These are phyloP conservation scores for Pseudococcus viburni DNA, from an alignment of 2,888 invertebrate species.

Conservation along the genomic window DNA sequence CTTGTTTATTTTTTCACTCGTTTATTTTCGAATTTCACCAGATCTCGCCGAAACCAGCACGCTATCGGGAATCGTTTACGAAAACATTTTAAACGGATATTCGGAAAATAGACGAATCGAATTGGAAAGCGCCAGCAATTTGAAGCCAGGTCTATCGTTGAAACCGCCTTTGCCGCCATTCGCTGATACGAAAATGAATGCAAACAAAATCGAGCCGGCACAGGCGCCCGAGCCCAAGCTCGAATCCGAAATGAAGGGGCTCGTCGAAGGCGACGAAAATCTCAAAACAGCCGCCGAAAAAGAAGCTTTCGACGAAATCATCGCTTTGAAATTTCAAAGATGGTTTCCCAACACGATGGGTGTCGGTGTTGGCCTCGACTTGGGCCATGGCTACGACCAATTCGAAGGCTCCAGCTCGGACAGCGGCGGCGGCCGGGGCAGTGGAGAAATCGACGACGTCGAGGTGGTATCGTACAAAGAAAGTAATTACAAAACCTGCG, in stretches of 20 bases:
- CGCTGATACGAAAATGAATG: slow-evolving; percentile 56
- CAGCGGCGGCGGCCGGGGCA: no score
- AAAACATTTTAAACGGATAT: slow-evolving; percentile 63
- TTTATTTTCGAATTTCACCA: background rate
- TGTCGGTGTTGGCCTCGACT: background rate
- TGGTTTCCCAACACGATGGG: slow-evolving; percentile 69
- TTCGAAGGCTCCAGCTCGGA: background rate
- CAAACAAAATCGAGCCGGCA: background rate
- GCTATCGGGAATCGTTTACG: slow-evolving; percentile 45
- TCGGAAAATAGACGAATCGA: slow-evolving; percentile 50
- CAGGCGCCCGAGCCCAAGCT: no score
- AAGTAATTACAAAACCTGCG: slow-evolving; percentile 61
- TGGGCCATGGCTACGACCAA: background rate
- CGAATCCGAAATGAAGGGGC: background rate
- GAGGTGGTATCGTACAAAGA: slow-evolving; percentile 61
- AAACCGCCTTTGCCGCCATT: slow-evolving; percentile 69
- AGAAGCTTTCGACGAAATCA: slow-evolving; percentile 69
- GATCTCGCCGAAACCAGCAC: slow-evolving; percentile 8
- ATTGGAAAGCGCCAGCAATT: background rate
- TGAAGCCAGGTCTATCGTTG: slow-evolving; percentile 69
- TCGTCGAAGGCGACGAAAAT: slow-evolving; percentile 47
- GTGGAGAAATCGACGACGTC: background rate
- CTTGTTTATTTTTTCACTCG: background rate
- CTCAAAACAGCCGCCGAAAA: background rate
- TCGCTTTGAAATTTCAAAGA: slow-evolving; percentile 70